These are phyloP conservation scores for Nymphalis io DNA, from an alignment of 1,140 invertebrate genomes.

Conservation along the genomic window DNA sequence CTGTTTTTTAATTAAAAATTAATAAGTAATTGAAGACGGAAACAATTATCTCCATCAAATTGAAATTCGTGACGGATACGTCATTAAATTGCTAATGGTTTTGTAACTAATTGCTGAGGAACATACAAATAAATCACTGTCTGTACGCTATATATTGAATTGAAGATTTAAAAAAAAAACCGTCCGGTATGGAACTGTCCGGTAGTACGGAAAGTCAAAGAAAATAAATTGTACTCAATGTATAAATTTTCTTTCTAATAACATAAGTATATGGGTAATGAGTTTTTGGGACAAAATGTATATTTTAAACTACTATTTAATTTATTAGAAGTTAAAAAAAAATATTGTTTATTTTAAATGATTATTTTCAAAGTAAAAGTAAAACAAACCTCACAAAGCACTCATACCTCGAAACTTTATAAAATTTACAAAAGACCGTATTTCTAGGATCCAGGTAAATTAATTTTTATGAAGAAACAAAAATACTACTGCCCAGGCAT, in stretches of 20 bases:
- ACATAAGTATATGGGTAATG: no score
- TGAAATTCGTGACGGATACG: constrained; percentile 13
- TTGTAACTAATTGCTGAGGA: constrained; percentile 10
- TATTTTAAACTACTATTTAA: no score
- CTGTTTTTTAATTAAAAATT: not conserved
- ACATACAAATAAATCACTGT: constrained; percentile 4
- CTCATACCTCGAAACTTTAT: no score
- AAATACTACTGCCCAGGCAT: not conserved
- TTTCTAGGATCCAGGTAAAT: no score
- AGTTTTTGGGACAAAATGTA: no score
- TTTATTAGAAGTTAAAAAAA: no score
- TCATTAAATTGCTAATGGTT: constrained; percentile 19
- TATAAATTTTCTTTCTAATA: no score
- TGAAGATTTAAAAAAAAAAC: not conserved
- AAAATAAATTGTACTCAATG: not conserved
- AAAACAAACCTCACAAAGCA: no score
- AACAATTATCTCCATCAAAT: constrained; percentile 17
- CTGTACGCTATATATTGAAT: not conserved
- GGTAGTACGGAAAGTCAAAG: not conserved
- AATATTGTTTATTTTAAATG: no score
- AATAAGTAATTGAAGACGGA: constrained; percentile 7
- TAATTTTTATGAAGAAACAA: no score
- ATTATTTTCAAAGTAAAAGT: no score
- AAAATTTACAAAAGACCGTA: no score
- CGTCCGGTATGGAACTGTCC: not conserved